A percentile compares a stretch with the other conserved stretches of the same genome.
Conservation (phyloP, 2,888 invertebrate species). For the Cyclophora albipunctata region DNA sequence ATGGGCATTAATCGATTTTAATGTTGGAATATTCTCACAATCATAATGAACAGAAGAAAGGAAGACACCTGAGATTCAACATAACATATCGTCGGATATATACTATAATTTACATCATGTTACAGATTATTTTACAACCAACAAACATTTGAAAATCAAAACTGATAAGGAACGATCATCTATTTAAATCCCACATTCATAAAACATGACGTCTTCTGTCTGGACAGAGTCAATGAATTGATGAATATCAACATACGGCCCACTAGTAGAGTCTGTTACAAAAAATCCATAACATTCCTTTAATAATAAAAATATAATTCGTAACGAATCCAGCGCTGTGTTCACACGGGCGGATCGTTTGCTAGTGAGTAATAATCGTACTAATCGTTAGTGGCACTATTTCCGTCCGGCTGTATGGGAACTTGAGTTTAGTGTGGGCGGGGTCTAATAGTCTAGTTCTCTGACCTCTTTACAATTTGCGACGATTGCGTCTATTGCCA, state of each 20-base stretch:
- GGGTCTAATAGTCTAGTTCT: slow-evolving; percentile 37
- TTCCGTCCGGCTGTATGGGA: slow-evolving; percentile 43
- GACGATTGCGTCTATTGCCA: slow-evolving; percentile 3
- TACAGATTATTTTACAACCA: no score
- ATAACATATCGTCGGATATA: no score
- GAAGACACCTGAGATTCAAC: no score
- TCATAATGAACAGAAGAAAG: no score
- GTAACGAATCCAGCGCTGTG: neutral
- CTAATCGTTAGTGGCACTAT: slow-evolving; percentile 48
- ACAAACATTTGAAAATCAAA: no score
- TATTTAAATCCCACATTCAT: neutral
- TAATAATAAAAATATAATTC: no score
- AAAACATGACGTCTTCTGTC: neutral
- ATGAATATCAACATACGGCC: neutral
- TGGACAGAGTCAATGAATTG: neutral
- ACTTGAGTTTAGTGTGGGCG: slow-evolving; percentile 37
- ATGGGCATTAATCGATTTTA: no score
- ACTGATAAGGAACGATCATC: no score
- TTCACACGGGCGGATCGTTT: slow-evolving; percentile 14
- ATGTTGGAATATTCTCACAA: no score
- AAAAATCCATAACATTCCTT: no score
- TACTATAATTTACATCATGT: no score
- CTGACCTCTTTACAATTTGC: slow-evolving; percentile 47
- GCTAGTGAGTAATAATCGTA: slow-evolving; percentile 45
- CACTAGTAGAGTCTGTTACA: neutral